phyloP scores from a whole-genome alignment of 1,140 invertebrate genomes.

The Drosophila punjabiensis region DNA sequence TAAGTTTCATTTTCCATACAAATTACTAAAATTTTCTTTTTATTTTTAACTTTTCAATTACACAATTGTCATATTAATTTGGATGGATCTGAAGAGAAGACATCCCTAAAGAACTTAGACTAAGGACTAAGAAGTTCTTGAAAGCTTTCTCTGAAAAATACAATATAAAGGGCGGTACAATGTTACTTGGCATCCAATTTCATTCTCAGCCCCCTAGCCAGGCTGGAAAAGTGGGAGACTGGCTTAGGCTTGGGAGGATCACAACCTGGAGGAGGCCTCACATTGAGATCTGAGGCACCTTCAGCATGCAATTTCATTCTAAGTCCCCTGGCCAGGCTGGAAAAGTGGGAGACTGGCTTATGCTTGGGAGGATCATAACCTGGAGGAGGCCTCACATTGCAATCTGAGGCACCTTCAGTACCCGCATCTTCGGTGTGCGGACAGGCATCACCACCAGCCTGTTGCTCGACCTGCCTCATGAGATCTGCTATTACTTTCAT shows the following conservation, averaged over 20 bases:
- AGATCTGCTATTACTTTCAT: constrained; percentile 27
- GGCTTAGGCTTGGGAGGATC: background rate
- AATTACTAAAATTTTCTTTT: background rate
- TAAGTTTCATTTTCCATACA: background rate
- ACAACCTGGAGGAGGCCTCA: background rate
- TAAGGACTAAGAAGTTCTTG: too few species aligned
- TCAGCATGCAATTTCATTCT: constrained; percentile 17
- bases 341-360: constrained; percentile 2
- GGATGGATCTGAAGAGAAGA: background rate
- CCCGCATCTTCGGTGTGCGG: too few species aligned
- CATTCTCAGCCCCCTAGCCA: constrained; percentile 43
- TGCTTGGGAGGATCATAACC: background rate
- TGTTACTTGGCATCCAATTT: background rate
- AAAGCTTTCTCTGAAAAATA: background rate
- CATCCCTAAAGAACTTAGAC: background rate
- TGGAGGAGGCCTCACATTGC: too few species aligned
- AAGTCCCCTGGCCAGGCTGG: constrained; percentile 37
- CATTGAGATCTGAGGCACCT: too few species aligned
- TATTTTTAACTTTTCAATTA: background rate
- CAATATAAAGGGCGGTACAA: background rate
- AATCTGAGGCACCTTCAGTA: too few species aligned
- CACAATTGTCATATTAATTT: background rate
- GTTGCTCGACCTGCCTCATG: background rate
- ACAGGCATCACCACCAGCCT: background rate
- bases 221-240: constrained; percentile 9